Evolutionary conservation across 2,888 invertebrate species (phyloP).

Genomic region (Lasioglossum calceatum): DNA sequence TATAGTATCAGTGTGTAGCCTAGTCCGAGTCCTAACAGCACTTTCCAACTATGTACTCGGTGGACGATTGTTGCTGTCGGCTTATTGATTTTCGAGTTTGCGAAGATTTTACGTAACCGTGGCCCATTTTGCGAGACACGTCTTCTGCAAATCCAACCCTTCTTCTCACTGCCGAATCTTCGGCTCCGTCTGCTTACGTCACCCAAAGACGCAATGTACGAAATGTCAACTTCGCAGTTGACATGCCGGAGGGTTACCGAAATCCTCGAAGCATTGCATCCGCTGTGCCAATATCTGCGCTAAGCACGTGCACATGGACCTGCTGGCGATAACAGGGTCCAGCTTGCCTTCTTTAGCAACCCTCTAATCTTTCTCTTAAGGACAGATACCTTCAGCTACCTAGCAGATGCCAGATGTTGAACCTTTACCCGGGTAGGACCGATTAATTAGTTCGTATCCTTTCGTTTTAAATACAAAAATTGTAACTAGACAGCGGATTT

Average conservation of each 20-base stretch:
- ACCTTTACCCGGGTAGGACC: background rate
- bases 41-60: background rate
- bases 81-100: constrained; percentile 42
- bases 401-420: background rate
- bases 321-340: background rate
- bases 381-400: background rate
- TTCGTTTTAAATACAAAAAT: background rate
- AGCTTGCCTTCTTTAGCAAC: background rate
- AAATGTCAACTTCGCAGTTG: constrained; percentile 35
- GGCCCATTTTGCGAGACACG: constrained; percentile 24
- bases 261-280: constrained; percentile 30
- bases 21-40: background rate
- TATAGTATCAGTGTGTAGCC: background rate
- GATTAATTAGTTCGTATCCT: background rate
- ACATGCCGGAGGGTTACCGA: background rate
- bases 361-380: background rate
- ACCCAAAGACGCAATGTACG: constrained; percentile 22
- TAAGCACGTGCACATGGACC: constrained; percentile 23
- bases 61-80: background rate
- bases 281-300: constrained; percentile 34
- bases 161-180: constrained; percentile 22
- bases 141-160: constrained; percentile 32
- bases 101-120: constrained; percentile 51
- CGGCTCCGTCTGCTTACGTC: constrained; percentile 32
- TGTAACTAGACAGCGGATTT: background rate